phyloP scores from a whole-genome alignment of 2,797 vertebrate species.

The Micromesistius poutassou region DNA sequence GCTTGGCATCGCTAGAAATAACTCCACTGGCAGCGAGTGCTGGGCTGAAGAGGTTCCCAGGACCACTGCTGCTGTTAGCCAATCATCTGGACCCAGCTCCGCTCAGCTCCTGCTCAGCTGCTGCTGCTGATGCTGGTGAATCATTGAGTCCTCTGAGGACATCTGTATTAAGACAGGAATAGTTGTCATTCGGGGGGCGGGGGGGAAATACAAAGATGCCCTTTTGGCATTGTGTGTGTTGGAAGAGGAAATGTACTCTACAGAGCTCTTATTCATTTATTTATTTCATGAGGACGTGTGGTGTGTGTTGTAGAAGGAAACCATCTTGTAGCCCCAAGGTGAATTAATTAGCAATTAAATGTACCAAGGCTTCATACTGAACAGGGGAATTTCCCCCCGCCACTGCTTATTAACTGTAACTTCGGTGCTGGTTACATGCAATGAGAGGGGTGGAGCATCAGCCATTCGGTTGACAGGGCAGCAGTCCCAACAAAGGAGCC shows the following conservation, averaged over 20 bases:
- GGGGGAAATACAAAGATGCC: constrained; percentile 6
- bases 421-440: background rate
- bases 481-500: constrained; percentile 46
- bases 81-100: constrained; percentile 38
- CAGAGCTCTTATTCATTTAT: constrained; percentile 7
- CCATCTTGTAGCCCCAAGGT: background rate
- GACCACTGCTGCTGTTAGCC: constrained; percentile 43
- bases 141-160: constrained; percentile 45
- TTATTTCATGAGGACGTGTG: constrained; percentile 9
- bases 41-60: constrained; percentile 69
- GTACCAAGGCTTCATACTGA: constrained; percentile 11
- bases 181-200: background rate
- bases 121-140: constrained; percentile 48
- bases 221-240: constrained; percentile 12
- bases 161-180: constrained; percentile 26
- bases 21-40: constrained; percentile 62
- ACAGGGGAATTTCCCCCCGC: constrained; percentile 12
- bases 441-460: constrained; percentile 7
- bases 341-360: constrained; percentile 16
- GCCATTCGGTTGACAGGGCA: constrained; percentile 17
- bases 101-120: constrained; percentile 33
- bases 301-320: constrained; percentile 1
- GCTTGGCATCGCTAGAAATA: constrained; percentile 68
- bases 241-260: constrained; percentile 19
- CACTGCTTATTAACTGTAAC: background rate